These are phyloP conservation scores for Dasypus novemcinctus DNA, from an alignment of 2,113 vertebrate genomes.

Conservation along the genomic window DNA sequence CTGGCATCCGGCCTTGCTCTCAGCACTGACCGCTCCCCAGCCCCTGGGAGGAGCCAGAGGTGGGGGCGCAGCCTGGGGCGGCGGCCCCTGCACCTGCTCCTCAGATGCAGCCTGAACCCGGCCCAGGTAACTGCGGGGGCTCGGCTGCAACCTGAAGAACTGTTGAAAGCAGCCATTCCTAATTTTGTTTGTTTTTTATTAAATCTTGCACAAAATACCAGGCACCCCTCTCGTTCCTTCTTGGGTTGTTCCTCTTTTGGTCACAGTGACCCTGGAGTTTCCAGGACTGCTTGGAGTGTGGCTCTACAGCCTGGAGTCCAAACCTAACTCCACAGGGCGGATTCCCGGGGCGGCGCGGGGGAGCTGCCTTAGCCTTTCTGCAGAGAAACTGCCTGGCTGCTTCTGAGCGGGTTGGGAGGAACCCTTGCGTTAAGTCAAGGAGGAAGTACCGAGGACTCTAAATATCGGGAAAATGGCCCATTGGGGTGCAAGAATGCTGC, in stretches of 20 bases:
- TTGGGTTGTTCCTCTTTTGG: slow-evolving; percentile 35
- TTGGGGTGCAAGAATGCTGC: background rate
- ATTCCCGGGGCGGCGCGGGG: background rate
- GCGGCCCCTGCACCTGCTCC: no score
- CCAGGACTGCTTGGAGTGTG: background rate
- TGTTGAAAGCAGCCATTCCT: no score
- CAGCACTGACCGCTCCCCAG: no score
- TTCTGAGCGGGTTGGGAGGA: background rate
- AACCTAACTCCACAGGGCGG: background rate
- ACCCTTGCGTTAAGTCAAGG: background rate
- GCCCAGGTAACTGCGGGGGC: no score
- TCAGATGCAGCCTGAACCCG: no score
- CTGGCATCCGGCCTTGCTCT: background rate
- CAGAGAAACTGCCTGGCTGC: background rate
- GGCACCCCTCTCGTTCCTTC: slow-evolving; percentile 52
- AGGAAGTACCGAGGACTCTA: background rate
- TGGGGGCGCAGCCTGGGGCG: no score
- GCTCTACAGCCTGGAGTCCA: background rate
- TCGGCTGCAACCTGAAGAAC: no score
- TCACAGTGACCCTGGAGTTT: background rate
- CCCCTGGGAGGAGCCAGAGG: no score
- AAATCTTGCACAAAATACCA: background rate
- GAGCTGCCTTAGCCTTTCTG: background rate
- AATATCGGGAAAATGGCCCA: background rate
- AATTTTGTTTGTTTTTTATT: no score